Percentiles rank a stretch among this genome's conserved stretches.
Evolutionary conservation across 2,888 invertebrate genomes (phyloP).

Genomic region (Rhopalosiphum nymphaeae): DNA sequence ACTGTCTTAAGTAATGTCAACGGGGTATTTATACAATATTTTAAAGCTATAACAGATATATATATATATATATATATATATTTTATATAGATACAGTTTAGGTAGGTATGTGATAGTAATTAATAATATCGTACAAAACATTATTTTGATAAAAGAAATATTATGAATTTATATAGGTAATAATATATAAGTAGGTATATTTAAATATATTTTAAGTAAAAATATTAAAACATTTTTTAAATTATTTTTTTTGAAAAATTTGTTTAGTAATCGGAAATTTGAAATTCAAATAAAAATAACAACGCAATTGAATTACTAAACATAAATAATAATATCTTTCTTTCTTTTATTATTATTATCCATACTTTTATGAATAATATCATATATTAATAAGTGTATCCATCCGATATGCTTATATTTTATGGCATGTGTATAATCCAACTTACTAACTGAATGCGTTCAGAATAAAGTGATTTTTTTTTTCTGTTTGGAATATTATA

Average conservation of each 20-base stretch:
- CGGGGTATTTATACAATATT: background rate
- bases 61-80: background rate
- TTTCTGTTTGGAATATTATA: conserved; percentile 6
- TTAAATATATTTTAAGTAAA: background rate
- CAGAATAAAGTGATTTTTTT: conserved; percentile 34
- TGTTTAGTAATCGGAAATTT: background rate
- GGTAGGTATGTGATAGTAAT: background rate
- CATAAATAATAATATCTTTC: background rate
- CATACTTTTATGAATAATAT: background rate
- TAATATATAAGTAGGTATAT: background rate
- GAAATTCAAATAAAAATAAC: background rate
- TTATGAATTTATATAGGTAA: background rate
- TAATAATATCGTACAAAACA: background rate
- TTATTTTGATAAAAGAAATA: background rate
- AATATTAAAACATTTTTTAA: background rate
- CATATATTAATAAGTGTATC: background rate
- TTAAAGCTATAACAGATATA: background rate
- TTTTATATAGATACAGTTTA: background rate
- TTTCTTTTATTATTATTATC: background rate
- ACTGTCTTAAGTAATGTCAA: conserved; percentile 18
- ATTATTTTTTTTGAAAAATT: background rate
- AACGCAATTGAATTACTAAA: background rate
- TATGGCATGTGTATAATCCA: background rate
- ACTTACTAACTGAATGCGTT: background rate
- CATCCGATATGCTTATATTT: background rate